Evolutionary conservation across 2,113 vertebrate genomes (phyloP).

Genomic region (Serinus canaria): DNA sequence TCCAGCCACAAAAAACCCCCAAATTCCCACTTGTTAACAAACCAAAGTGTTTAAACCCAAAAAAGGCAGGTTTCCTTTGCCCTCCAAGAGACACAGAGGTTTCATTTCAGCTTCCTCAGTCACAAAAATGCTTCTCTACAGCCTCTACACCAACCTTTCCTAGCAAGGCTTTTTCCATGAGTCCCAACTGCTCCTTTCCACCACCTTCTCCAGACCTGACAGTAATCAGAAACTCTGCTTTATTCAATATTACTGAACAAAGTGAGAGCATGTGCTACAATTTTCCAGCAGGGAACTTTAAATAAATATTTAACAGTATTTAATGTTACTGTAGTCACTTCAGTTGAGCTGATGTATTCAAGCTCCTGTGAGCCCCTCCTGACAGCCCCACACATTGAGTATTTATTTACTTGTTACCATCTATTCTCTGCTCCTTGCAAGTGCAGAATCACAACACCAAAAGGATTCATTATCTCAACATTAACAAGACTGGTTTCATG

Average conservation of each 20-base stretch:
- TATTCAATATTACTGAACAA: background rate
- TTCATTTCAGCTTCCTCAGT: background rate
- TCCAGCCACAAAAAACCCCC: background rate
- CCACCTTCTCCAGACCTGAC: background rate
- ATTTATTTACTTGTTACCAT: background rate
- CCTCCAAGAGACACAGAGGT: background rate
- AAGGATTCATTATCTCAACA: background rate
- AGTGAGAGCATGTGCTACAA: background rate
- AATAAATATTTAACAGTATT: background rate
- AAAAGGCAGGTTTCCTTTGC: background rate
- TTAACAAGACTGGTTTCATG: background rate
- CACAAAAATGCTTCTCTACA: background rate
- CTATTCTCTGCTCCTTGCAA: background rate
- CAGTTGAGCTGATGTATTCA: rapidly evolving
- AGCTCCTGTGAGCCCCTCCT: background rate
- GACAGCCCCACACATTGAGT: background rate
- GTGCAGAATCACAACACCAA: background rate
- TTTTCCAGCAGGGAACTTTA: background rate
- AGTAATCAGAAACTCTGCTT: background rate
- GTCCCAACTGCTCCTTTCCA: background rate
- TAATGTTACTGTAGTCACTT: background rate
- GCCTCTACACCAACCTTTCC: rapidly evolving
- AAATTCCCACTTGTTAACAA: background rate
- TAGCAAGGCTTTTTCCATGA: background rate
- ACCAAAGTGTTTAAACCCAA: background rate